Conservation (phyloP, 2,797 vertebrate genomes). For the Coranthus polyacanthus region DNA sequence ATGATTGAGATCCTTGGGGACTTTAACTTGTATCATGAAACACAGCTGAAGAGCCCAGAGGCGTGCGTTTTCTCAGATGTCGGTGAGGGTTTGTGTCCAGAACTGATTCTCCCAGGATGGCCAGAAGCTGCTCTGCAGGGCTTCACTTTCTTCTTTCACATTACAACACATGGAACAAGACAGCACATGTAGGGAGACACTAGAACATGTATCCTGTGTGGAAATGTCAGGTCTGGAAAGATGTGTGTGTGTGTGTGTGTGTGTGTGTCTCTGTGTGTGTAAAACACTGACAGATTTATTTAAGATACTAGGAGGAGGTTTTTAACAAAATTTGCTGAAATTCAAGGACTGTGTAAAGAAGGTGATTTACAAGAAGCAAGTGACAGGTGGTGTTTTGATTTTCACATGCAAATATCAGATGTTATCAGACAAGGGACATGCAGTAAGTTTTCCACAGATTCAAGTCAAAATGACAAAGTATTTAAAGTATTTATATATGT, state of each 20-base stretch:
- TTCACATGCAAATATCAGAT: too few relatives aligned
- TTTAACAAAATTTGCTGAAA: too few relatives aligned
- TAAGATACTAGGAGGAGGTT: too few relatives aligned
- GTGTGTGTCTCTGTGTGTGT: not conserved
- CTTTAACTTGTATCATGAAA: not conserved
- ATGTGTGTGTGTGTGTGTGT: not conserved
- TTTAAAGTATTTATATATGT: too few relatives aligned
- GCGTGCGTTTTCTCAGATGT: not conserved
- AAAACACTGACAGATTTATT: too few relatives aligned
- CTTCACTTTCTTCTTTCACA: conserved; percentile 18
- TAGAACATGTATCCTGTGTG: not conserved
- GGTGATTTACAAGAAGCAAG: too few relatives aligned
- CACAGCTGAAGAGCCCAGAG: not conserved
- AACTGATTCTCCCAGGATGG: not conserved
- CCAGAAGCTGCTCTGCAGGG: conserved; percentile 7
- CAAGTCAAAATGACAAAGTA: too few relatives aligned
- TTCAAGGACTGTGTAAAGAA: not conserved
- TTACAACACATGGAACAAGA: conserved; percentile 19
- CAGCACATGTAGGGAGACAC: conserved; percentile 4
- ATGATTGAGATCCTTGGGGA: not conserved
- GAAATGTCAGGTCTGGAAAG: conserved; percentile 3
- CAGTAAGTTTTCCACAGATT: too few relatives aligned
- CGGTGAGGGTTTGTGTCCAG: not conserved
- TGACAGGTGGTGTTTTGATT: too few relatives aligned
- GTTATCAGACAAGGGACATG: too few relatives aligned